Percentiles rank a stretch among this genome's conserved stretches.
These are phyloP conservation scores for Ophiothrix spiculata DNA, from an alignment of 35 echinoderm and acorn worm genomes.

Conservation along the genomic window DNA sequence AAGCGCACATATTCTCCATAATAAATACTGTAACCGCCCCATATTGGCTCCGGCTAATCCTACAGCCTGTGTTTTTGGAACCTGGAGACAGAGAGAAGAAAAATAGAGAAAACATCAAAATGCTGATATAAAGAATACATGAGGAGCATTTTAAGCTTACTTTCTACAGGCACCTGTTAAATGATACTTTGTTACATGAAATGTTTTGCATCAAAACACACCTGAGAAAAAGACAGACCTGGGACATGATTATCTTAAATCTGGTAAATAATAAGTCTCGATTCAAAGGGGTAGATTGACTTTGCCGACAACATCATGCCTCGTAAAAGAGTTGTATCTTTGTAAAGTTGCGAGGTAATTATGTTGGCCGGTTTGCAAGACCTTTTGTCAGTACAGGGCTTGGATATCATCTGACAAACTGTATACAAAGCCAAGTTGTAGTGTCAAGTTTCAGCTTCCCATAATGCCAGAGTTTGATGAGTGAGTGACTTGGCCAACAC, in stretches of 20 bases:
- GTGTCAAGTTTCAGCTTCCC: not conserved
- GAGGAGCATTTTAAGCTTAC: not conserved
- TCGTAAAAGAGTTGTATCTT: not conserved
- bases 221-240: not conserved
- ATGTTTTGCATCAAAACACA: not conserved
- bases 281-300: too few relatives aligned
- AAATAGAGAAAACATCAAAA: not conserved
- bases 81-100: not conserved
- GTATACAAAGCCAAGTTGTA: not conserved
- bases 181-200: not conserved
- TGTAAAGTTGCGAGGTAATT: not conserved
- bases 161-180: not conserved
- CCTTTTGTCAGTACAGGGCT: not conserved
- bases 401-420: not conserved
- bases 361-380: not conserved
- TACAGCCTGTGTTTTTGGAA: not conserved
- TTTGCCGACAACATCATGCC: not conserved
- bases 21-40: constrained; percentile 3
- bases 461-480: not conserved
- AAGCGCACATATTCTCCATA: constrained; percentile 2
- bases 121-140: not conserved
- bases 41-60: not conserved
- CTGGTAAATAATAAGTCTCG: too few relatives aligned
- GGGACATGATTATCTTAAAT: not conserved
- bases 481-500: not conserved